Base-by-base conservation (phyloP, 1,140 invertebrate species). In the Steinernema feltiae region DNA sequence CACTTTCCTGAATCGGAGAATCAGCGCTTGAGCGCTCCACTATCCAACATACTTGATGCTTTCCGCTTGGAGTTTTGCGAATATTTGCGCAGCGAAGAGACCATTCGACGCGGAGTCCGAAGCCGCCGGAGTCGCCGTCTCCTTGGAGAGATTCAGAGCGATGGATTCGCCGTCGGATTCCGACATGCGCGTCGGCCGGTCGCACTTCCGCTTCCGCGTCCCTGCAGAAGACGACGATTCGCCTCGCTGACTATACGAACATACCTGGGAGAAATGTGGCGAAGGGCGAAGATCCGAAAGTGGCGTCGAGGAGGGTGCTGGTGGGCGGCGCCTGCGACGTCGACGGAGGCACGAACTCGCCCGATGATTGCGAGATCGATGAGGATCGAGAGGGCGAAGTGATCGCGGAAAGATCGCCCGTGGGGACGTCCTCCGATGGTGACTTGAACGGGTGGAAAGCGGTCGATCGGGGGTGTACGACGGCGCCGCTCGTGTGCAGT, bases 401-500 rank as follows among this genome's bases (percentile, higher is more conserved):
- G 53, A 63, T 63, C 12, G 41, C 41, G 7, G 53, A 27, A 15
- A 15, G 53, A 27, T 63, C 53, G 12, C 3, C 53, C 12, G 35
- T 18, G 18, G 35, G 18, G 35, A 46, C 41, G 7, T 46, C 41
- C 41, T 46, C 41, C 7, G 15, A 41, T 7, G 35, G 18, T 18
- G 35, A n/a, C 53, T 63, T 63, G 53, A 63, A 63, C 53, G 53
- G 53, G 15, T 17, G 53, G 53, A 63, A 63, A 15, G 53, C 53
- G 15, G 53, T 63, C 53, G 53, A 63, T 21, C 53, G 53, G 12
- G 53, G 53, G 24, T 63, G 53, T 63, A 63, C 53, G 7, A 63
- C 53, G 53, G 53, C 53, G 53, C 53, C 53, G 53, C 53, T 63
- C 70, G 78, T 97, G 88, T 99, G 97, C 1, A 99, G 88, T 87